Evolutionary conservation across 2,888 invertebrate species (phyloP).

Genomic region (Diarsia brunnea): DNA sequence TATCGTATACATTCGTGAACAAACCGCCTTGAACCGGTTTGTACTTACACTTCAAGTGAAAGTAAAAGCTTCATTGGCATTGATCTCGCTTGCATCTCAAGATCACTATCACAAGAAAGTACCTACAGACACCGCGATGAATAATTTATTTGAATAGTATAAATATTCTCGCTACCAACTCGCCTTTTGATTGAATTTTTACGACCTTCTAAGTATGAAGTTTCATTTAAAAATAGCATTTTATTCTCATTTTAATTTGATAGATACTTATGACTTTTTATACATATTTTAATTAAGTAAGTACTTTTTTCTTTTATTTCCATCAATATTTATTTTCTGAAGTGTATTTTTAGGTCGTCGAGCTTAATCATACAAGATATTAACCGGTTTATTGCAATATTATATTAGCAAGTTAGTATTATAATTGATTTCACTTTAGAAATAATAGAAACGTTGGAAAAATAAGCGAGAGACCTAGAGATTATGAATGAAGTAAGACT

Average conservation of each 20-base stretch:
- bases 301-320: not conserved
- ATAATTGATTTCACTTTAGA: not conserved
- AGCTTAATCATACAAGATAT: not conserved
- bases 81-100: constrained; percentile 52
- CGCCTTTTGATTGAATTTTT: constrained; percentile 17
- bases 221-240: not conserved
- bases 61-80: constrained; percentile 54
- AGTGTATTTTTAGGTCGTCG: constrained; percentile 17
- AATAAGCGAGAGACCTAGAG: not conserved
- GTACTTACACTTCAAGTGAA: constrained; percentile 43
- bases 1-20: not conserved
- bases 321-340: not conserved
- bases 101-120: constrained; percentile 64
- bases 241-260: not conserved
- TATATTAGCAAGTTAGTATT: constrained; percentile 12
- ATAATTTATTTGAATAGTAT: not conserved
- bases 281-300: not conserved
- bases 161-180: constrained; percentile 4
- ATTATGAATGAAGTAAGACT: not conserved
- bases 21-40: constrained; percentile 23
- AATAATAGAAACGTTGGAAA: not conserved
- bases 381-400: constrained; percentile 17
- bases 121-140: constrained; percentile 1
- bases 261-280: not conserved
- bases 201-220: constrained; percentile 7